A percentile compares a stretch with the other conserved stretches of the same genome.
Evolutionary conservation across 2,797 vertebrate species (phyloP).

Genomic region (Cephalopachus bancanus): DNA sequence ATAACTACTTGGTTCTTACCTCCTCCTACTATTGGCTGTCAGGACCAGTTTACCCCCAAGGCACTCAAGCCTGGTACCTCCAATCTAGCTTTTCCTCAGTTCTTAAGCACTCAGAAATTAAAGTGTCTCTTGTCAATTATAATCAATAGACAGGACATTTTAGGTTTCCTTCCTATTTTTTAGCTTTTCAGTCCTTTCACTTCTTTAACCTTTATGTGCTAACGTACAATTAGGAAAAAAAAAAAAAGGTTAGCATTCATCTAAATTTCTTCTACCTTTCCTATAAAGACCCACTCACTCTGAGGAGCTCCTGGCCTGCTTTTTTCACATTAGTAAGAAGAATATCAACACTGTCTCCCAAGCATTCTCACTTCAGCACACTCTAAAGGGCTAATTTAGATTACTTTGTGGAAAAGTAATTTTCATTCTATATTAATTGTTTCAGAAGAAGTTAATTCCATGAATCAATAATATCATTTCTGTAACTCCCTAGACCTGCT

Average conservation of each 20-base stretch:
- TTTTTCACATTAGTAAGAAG: neutral
- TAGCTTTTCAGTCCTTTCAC: neutral
- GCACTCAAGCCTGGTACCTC: neutral
- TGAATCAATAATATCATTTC: conserved; percentile 51
- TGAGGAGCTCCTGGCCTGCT: neutral
- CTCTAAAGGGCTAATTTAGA: neutral
- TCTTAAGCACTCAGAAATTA: neutral
- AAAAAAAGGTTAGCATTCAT: neutral
- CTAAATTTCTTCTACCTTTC: conserved; percentile 4
- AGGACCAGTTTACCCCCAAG: neutral
- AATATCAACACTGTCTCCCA: neutral
- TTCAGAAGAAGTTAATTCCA: conserved; percentile 15
- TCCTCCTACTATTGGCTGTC: neutral
- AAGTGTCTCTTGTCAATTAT: neutral
- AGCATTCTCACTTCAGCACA: neutral
- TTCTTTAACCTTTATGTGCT: neutral
- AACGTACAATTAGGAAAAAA: neutral
- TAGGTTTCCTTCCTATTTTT: neutral
- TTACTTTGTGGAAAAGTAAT: conserved; percentile 57
- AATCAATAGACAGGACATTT: neutral
- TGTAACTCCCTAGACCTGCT: neutral
- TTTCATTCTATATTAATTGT: conserved; percentile 31
- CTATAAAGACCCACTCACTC: neutral
- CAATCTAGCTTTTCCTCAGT: neutral
- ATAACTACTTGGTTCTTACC: neutral